Evolutionary conservation across 1,140 invertebrate species (phyloP).

Genomic region (Episyrphus balteatus): DNA sequence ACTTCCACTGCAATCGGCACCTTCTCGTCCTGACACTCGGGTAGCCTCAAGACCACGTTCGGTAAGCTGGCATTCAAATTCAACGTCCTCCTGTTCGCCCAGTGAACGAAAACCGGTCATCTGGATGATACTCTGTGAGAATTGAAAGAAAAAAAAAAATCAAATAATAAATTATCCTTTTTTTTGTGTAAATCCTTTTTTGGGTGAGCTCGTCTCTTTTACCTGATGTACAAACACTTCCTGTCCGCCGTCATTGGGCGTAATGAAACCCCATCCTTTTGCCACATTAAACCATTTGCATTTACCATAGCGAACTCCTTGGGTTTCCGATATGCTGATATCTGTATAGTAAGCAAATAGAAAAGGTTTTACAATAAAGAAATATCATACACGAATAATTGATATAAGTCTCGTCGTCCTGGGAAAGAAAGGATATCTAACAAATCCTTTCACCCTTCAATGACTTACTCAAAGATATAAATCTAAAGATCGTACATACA

Average conservation of each 20-base stretch:
- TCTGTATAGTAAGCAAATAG: too few relatives aligned
- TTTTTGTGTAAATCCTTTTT: neutral
- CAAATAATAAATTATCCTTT: constrained; percentile 1
- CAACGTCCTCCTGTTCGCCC: constrained; percentile 75
- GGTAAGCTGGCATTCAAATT: constrained; percentile 73
- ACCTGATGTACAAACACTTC: constrained; percentile 91
- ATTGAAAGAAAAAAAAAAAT: neutral
- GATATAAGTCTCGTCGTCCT: too few relatives aligned
- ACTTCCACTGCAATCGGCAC: constrained; percentile 65
- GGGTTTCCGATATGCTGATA: constrained; percentile 17
- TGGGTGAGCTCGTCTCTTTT: constrained; percentile 8
- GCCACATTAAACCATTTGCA: constrained; percentile 92
- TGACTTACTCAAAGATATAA: too few relatives aligned
- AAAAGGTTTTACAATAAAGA: too few relatives aligned
- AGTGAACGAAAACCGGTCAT: constrained; percentile 78
- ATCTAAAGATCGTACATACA: too few relatives aligned
- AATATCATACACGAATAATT: too few relatives aligned
- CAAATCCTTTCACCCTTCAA: too few relatives aligned
- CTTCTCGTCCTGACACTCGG: constrained; percentile 62
- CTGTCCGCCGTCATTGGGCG: constrained; percentile 72
- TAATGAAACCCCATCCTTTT: constrained; percentile 87
- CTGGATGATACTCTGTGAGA: constrained; percentile 68
- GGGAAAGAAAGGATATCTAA: too few relatives aligned
- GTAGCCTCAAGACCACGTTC: constrained; percentile 78
- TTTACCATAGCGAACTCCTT: constrained; percentile 53